These are phyloP conservation scores for Anoplolepis gracilipes DNA, from an alignment of 1,140 invertebrate genomes.

Conservation along the genomic window DNA sequence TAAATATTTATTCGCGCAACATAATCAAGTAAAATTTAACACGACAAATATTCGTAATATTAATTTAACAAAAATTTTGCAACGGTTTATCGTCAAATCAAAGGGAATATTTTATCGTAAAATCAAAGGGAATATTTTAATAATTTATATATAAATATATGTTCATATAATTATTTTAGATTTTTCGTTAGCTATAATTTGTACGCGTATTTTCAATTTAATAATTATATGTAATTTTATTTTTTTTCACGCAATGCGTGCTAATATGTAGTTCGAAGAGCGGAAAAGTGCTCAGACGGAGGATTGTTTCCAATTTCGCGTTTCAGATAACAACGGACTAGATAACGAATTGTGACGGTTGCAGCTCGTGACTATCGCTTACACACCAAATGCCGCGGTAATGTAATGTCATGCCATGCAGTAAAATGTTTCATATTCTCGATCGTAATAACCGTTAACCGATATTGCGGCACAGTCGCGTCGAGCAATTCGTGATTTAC, in stretches of 20 bases:
- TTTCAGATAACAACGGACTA: slow-evolving; percentile 42
- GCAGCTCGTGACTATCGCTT: slow-evolving; percentile 25
- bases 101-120: not conserved
- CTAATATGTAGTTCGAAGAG: not conserved
- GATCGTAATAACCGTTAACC: slow-evolving; percentile 57
- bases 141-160: not conserved
- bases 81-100: not conserved
- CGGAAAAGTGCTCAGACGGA: not conserved
- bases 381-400: slow-evolving; percentile 40
- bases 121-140: not conserved
- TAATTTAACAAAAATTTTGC: not conserved
- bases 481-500: slow-evolving; percentile 47
- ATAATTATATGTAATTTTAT: not conserved
- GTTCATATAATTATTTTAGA: not conserved
- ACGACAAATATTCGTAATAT: not conserved
- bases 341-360: slow-evolving; percentile 38
- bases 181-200: not conserved
- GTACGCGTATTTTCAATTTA: not conserved
- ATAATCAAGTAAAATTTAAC: not conserved
- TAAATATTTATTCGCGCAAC: not conserved
- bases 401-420: slow-evolving; percentile 63
- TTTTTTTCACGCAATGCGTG: not conserved
- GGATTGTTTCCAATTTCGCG: slow-evolving; percentile 16
- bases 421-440: slow-evolving; percentile 68
- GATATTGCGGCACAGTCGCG: slow-evolving; percentile 46